Evolutionary conservation across 2,113 vertebrate species (phyloP).

Genomic region (Periophthalmodon schlosseri): DNA sequence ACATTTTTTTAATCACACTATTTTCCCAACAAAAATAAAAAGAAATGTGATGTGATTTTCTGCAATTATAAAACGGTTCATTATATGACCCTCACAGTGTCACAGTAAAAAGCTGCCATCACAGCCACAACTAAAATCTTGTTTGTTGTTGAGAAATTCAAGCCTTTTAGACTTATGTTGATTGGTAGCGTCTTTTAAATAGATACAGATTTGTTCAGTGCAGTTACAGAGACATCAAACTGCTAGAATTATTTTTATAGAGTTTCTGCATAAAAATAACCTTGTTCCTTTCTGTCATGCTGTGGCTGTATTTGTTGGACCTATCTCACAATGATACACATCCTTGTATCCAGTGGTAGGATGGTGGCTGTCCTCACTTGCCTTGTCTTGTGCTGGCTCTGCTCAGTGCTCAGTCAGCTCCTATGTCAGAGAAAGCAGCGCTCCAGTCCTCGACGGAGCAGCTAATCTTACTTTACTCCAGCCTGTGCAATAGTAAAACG

Average conservation of each 20-base stretch:
- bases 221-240: too few species aligned
- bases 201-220: too few species aligned
- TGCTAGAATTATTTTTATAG: too few species aligned
- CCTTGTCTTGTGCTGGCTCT: conserved; percentile 15
- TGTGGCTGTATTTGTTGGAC: background rate
- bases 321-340: background rate
- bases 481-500: conserved; percentile 44
- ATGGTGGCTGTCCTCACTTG: background rate
- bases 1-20: too few species aligned
- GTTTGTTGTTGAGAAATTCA: background rate
- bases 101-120: too few species aligned
- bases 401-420: conserved; percentile 35
- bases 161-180: background rate
- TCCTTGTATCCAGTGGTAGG: background rate
- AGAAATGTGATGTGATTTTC: too few species aligned
- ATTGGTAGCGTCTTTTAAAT: background rate
- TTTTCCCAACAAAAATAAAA: too few species aligned
- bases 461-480: conserved; percentile 49
- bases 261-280: too few species aligned
- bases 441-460: conserved; percentile 35
- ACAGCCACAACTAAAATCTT: background rate
- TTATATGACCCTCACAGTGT: too few species aligned
- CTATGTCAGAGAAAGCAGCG: conserved; percentile 11
- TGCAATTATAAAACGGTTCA: too few species aligned
- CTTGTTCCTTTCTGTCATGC: background rate